Conservation (phyloP, 2,113 vertebrate genomes). For the Hemiprocne comata region DNA sequence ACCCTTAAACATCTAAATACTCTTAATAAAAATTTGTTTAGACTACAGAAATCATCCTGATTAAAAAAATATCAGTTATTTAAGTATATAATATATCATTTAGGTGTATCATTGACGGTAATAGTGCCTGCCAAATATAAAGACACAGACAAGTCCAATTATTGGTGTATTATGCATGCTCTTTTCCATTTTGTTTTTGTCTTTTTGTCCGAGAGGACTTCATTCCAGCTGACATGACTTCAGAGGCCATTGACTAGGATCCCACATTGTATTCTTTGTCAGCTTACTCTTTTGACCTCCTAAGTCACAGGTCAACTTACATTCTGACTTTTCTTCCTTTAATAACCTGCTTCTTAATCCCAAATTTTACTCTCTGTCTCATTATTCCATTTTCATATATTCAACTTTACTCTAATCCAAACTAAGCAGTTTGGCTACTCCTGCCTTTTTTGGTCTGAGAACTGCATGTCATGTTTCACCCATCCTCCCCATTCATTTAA, state of each 20-base stretch:
- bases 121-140: background rate
- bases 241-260: background rate
- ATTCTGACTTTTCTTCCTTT: background rate
- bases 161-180: background rate
- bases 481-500: background rate
- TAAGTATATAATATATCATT: background rate
- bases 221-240: background rate
- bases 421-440: background rate
- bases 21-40: constrained; percentile 34
- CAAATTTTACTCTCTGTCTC: background rate
- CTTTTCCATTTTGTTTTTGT: background rate
- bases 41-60: constrained; percentile 30
- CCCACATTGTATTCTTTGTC: background rate
- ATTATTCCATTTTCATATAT: background rate
- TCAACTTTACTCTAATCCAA: background rate
- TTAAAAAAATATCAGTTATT: constrained; percentile 25
- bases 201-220: background rate
- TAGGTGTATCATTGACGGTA: background rate
- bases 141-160: background rate
- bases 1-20: constrained; percentile 26
- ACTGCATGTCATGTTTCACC: background rate
- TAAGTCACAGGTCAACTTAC: background rate
- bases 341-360: background rate
- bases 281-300: background rate
- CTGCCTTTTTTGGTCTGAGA: background rate